phyloP scores from a whole-genome alignment of 2,888 invertebrate genomes.

The Lagria hirta region DNA sequence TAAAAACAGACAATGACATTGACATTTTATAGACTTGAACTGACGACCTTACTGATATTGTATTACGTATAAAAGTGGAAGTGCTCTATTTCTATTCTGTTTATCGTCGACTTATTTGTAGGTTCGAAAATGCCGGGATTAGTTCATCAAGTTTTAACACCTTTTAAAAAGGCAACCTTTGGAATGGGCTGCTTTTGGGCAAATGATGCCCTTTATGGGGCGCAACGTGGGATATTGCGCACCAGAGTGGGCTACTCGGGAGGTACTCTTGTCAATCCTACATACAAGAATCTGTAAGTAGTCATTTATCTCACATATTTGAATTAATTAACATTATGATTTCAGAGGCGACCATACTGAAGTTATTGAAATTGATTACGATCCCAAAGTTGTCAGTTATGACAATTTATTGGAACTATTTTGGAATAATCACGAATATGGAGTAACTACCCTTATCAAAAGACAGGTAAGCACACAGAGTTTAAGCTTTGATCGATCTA shows the following conservation, averaged over 20 bases:
- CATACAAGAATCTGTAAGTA: constrained; percentile 85
- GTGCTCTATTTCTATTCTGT: not conserved
- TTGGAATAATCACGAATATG: constrained; percentile 93
- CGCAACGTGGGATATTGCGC: constrained; percentile 72
- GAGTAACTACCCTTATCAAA: constrained; percentile 75
- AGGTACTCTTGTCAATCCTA: constrained; percentile 77
- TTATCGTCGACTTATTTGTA: no score
- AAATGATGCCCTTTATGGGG: constrained; percentile 81
- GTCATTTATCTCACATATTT: constrained; percentile 6
- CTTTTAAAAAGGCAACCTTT: constrained; percentile 77
- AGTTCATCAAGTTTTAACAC: constrained; percentile 65
- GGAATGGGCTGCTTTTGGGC: constrained; percentile 97
- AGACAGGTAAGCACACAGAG: constrained; percentile 76
- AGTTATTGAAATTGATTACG: constrained; percentile 88
- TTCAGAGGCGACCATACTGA: constrained; percentile 92
- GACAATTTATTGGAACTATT: constrained; percentile 78
- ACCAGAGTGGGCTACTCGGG: constrained; percentile 95
- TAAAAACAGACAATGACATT: constrained; percentile 9
- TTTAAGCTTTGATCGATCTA: no score
- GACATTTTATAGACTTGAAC: constrained; percentile 12
- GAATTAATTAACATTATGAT: no score
- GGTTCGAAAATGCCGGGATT: constrained; percentile 52
- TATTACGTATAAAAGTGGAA: no score
- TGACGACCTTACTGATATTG: no score
- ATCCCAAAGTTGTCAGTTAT: constrained; percentile 76